Base-by-base conservation (phyloP, 2,113 vertebrate species). In the Oncorhynchus nerka region DNA sequence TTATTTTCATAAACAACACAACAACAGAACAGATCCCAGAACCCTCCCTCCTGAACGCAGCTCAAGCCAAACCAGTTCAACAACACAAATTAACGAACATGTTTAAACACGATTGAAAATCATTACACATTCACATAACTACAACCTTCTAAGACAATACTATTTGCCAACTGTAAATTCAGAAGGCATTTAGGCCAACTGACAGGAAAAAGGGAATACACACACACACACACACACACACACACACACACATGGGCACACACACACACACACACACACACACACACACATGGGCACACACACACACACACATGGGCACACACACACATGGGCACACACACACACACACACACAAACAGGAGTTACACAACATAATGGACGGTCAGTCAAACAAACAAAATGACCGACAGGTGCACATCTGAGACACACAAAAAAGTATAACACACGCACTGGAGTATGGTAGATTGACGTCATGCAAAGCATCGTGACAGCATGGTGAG, bases 401-500 rank as follows among this genome's bases (percentile, higher is more conserved):
- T 7, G 5, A 34, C 26, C 22, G 8, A 68, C 7, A 32, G 26
- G 66, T 13, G 1, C 66, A 68, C 66, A 28, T 28, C 26, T 32
- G 20, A 34, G 32, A 69, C 7, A n/a, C 32, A 69, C 16, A n/a
- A 19, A 45, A 6, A 34, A 20, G 4, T 19, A 45, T n/a, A 69
- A 15, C 4, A 69, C 20, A 69, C 34, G 22, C 68, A 68, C n/a
- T 19, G 20, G 28, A 55, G 12, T 15, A 62, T 76, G 72, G 32
- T 5, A 19, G 51, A 55, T 19, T 55, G 51, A 55, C 51, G 48
- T 49, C 73, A 77, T 30, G 74, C 9, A 0, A n/a, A 64, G 73
- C 19, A 74, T 76, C 68, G 34, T 84, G 82, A 83, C 71, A 80
- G 62, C 45, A 79, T 0, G 80, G 87, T 89, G 86, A 90, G 88